Conservation (phyloP, 1,140 invertebrate genomes). For the Drosophila bocki region DNA sequence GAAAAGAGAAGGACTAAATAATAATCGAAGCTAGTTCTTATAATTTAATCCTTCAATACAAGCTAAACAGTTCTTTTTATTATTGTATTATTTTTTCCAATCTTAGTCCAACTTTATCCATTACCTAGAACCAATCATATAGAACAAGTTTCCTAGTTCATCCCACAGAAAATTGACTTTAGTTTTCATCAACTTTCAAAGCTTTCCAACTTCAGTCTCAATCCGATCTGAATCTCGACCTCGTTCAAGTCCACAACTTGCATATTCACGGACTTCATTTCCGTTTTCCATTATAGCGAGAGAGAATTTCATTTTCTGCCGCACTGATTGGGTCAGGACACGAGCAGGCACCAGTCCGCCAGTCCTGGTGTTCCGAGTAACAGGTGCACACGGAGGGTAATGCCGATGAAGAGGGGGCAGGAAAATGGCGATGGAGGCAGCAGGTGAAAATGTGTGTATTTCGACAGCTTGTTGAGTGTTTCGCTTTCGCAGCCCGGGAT, state of each 20-base stretch:
- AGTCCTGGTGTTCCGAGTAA: slow-evolving; percentile 27
- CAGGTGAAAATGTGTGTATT: slow-evolving; percentile 59
- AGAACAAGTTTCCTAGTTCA: slow-evolving; percentile 19
- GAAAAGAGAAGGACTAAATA: not conserved
- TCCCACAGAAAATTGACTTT: slow-evolving; percentile 2
- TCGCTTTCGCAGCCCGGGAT: slow-evolving; percentile 23
- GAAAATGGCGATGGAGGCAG: slow-evolving; percentile 7
- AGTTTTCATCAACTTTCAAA: slow-evolving; percentile 32
- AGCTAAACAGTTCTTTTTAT: not conserved
- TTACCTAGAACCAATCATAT: slow-evolving; percentile 14
- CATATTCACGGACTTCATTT: slow-evolving; percentile 61
- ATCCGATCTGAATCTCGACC: slow-evolving; percentile 5
- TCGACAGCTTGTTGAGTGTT: slow-evolving; percentile 33
- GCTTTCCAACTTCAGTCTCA: not conserved
- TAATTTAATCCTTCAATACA: not conserved
- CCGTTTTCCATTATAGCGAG: slow-evolving; percentile 59
- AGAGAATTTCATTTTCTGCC: slow-evolving; percentile 64
- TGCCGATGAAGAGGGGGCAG: slow-evolving; percentile 7
- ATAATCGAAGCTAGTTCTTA: not conserved
- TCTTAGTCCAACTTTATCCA: slow-evolving; percentile 23
- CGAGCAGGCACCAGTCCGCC: slow-evolving; percentile 12
- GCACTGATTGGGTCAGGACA: slow-evolving; percentile 62
- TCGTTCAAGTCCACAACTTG: slow-evolving; percentile 1
- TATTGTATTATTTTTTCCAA: not conserved
- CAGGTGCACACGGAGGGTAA: slow-evolving; percentile 45